Evolutionary conservation across 1,140 invertebrate species (phyloP).

Genomic region (Scaptomyza graminum): DNA sequence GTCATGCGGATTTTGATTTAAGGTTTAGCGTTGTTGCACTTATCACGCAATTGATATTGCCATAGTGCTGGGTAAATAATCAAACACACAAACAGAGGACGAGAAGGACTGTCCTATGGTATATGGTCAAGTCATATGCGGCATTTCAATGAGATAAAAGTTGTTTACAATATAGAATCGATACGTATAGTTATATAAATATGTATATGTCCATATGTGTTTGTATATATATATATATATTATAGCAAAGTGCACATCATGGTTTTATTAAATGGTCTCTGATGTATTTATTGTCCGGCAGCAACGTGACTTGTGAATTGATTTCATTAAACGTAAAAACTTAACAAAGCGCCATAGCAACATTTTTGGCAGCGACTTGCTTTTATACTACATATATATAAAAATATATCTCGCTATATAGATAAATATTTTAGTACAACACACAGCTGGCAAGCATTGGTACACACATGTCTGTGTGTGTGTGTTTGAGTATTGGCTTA

Average conservation of each 20-base stretch:
- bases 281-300: constrained; percentile 84
- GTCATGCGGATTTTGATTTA: constrained; percentile 68
- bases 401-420: constrained; percentile 45
- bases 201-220: constrained; percentile 30
- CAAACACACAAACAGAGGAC: not conserved
- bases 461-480: not conserved
- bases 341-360: constrained; percentile 69
- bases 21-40: constrained; percentile 64
- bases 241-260: constrained; percentile 82
- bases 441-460: constrained; percentile 5
- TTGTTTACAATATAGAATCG: constrained; percentile 76
- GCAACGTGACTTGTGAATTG: constrained; percentile 84
- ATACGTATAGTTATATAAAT: constrained; percentile 50
- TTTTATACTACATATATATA: constrained; percentile 37
- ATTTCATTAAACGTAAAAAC: constrained; percentile 84
- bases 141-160: constrained; percentile 76
- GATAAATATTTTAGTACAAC: constrained; percentile 69
- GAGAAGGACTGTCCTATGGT: constrained; percentile 3
- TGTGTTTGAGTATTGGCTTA: constrained; percentile 65
- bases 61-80: constrained; percentile 21
- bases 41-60: constrained; percentile 68
- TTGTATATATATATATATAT: constrained; percentile 7
- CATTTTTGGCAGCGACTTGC: constrained; percentile 63
- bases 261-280: constrained; percentile 84
- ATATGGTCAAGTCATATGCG: constrained; percentile 45